Evolutionary conservation across 2,113 vertebrate species (phyloP).

Genomic region (Hippocampus guttulatus): DNA sequence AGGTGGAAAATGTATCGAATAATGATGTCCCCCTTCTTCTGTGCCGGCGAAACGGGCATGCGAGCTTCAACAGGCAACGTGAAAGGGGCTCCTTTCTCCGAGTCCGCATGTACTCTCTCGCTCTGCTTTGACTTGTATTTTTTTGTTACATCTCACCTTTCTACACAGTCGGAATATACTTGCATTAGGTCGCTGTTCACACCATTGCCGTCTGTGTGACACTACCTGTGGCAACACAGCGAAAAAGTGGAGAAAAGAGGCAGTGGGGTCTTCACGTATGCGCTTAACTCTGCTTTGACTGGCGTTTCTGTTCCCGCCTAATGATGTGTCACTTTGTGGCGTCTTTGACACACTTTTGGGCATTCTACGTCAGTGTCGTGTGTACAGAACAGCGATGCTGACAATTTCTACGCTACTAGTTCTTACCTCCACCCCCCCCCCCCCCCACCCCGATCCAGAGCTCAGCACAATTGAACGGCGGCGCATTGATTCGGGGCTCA

Average conservation of each 20-base stretch:
- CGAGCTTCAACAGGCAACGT: neutral
- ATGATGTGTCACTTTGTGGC: neutral
- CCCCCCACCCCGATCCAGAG: conserved; percentile 30
- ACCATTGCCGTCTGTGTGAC: neutral
- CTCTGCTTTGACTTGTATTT: neutral
- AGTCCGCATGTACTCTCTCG: neutral
- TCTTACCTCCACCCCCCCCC: neutral
- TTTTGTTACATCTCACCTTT: neutral
- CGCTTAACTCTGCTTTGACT: too few species aligned
- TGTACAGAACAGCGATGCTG: conserved; percentile 11
- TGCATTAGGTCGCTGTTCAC: neutral
- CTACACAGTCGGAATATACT: neutral
- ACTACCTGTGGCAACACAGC: neutral
- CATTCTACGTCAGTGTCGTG: too few species aligned
- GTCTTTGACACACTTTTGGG: neutral
- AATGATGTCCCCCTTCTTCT: neutral
- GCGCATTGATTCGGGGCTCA: conserved; percentile 69
- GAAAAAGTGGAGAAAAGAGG: neutral
- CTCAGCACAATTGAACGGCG: conserved; percentile 45
- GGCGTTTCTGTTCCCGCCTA: neutral
- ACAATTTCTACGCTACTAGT: conserved; percentile 64
- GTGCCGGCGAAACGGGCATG: neutral
- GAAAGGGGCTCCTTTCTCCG: neutral
- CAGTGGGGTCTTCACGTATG: too few species aligned
- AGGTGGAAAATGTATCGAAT: neutral